Base-by-base conservation (phyloP, 2,797 vertebrate genomes). In the Sebastes vulpes region DNA sequence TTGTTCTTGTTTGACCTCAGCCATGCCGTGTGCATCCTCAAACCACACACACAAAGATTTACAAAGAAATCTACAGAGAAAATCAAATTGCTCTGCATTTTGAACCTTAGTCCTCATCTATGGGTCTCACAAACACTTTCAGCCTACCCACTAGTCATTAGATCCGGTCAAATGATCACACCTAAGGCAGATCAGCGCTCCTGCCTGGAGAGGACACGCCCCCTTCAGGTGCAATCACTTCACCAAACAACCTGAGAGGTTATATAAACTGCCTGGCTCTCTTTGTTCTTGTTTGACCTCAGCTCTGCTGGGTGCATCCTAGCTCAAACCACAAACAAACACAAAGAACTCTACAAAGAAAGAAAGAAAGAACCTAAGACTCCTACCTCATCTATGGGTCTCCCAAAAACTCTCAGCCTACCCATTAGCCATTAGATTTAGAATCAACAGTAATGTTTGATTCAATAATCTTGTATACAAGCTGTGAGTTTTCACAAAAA, bases 381-480 rank as follows among this genome's bases (percentile, higher is more conserved):
- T 4, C 18, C 7, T 48, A 48, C 46, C 42, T 48, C 42, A 18
- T 28, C 11, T 28, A 28, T 28, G 14, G 14, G 25, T 26, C 14
- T 16, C 25, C 25, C 4, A 57, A 57, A 57, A 0, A 57, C 54
- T 28, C 5, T 56, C 23, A 16, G 32, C 10, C 32, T 32, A 32
- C 32, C 31, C 31, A 32, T 0, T 32, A 32, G 0, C 1, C 16
- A 48, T n/a, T 48, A 48, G 16, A 18, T 48, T 8, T 18, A n/a
- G 42, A 48, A n/a, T 48, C 16, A 48, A 48, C 42, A 48, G 42
- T 18, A n/a, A 0, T 8, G 23, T 23, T 23, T 23, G 23, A 23
- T 23, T 23, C 23, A 23, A 23, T 23, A 23, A 23, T 23, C 23
- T 23, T 23, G 23, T 23, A 23, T 23, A 23, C 23, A 23, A 23